These are phyloP conservation scores for Homalodisca vitripennis DNA, from an alignment of 1,140 invertebrate genomes.

Conservation along the genomic window DNA sequence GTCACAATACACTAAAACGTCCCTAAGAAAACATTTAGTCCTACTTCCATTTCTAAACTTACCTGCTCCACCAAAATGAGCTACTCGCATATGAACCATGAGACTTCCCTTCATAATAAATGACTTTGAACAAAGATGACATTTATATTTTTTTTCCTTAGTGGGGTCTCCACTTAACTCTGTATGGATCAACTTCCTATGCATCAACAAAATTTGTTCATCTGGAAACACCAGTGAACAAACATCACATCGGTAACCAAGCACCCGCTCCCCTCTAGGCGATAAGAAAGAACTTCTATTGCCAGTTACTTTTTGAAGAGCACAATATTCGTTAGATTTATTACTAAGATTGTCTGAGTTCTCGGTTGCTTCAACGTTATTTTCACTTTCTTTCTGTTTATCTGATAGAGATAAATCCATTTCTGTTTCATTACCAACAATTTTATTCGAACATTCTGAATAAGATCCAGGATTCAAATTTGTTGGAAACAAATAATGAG, in stretches of 20 bases:
- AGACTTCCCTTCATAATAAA: conserved; percentile 79
- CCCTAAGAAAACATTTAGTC: too few species aligned
- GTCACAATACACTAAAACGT: too few species aligned
- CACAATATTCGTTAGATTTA: background rate
- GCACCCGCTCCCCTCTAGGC: conserved; percentile 16
- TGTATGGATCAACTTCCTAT: conserved; percentile 67
- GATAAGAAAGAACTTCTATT: conserved; percentile 19
- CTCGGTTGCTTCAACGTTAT: background rate
- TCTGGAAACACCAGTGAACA: conserved; percentile 71
- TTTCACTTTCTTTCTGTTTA: background rate
- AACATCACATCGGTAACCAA: conserved; percentile 17
- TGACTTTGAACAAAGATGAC: conserved; percentile 73
- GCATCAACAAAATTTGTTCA: conserved; percentile 65
- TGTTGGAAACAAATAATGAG: too few species aligned
- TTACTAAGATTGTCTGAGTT: background rate
- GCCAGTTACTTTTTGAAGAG: background rate
- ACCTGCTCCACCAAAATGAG: conserved; percentile 58
- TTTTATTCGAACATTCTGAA: background rate
- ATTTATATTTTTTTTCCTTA: conserved; percentile 55
- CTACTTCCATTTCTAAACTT: too few species aligned
- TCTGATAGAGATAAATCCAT: background rate
- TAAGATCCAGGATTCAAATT: too few species aligned
- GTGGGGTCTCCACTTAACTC: conserved; percentile 38
- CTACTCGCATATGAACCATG: conserved; percentile 77
- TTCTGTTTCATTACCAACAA: background rate